These are phyloP conservation scores for Ailuropoda melanoleuca DNA, from an alignment of 2,113 vertebrate genomes.

Conservation along the genomic window DNA sequence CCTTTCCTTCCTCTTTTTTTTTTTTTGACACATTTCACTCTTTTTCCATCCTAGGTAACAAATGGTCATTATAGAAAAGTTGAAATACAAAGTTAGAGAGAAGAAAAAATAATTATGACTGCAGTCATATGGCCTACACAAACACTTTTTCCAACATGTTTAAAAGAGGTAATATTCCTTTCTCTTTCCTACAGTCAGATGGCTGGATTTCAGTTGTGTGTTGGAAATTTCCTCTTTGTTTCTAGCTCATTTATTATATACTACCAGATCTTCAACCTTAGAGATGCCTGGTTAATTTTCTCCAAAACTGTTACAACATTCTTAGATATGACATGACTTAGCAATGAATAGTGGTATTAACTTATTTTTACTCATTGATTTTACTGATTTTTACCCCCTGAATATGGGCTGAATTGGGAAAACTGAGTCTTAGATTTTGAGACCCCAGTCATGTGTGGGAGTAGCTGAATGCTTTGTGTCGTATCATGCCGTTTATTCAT, in stretches of 20 bases:
- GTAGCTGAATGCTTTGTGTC: not conserved
- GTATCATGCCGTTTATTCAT: not conserved
- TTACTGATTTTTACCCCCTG: not conserved
- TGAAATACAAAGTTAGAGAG: not conserved
- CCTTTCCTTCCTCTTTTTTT: not conserved
- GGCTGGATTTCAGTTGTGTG: not conserved
- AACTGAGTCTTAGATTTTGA: not conserved
- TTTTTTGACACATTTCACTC: not conserved
- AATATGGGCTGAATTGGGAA: not conserved
- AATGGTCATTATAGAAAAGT: not conserved
- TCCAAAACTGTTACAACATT: not conserved
- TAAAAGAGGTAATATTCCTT: not conserved
- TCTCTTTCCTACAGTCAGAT: not conserved
- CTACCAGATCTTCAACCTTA: not conserved
- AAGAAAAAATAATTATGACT: not conserved
- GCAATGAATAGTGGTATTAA: not conserved
- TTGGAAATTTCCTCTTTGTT: not conserved
- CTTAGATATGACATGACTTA: not conserved
- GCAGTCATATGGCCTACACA: not conserved
- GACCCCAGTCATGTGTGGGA: not conserved
- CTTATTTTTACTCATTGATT: not conserved
- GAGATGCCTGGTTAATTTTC: not conserved
- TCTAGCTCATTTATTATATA: not conserved
- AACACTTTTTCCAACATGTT: not conserved
- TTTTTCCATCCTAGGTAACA: not conserved